Conservation (phyloP, 2,797 vertebrate genomes). For the Argentina silus region DNA sequence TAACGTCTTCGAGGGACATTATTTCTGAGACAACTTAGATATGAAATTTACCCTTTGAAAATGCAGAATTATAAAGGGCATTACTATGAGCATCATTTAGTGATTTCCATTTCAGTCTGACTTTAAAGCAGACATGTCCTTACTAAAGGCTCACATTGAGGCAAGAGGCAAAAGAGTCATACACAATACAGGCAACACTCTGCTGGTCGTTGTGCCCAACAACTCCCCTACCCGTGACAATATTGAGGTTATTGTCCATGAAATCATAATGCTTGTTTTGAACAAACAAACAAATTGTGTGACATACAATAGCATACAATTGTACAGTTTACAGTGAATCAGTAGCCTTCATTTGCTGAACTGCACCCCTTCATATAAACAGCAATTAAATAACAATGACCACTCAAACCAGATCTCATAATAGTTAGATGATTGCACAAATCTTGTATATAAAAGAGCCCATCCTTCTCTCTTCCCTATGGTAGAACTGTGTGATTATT, state of each 20-base stretch:
- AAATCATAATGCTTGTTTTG: no score
- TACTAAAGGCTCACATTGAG: background rate
- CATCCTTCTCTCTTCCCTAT: background rate
- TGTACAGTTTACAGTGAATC: background rate
- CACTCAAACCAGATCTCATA: background rate
- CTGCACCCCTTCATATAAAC: background rate
- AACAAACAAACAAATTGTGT: no score
- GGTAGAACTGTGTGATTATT: background rate
- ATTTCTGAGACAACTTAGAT: no score
- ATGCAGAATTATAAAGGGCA: no score
- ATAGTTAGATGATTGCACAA: background rate
- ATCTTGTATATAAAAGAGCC: background rate
- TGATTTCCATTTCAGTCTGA: no score
- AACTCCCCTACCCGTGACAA: no score
- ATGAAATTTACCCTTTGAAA: no score
- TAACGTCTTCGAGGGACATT: no score
- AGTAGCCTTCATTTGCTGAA: background rate
- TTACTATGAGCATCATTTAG: no score
- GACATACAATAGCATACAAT: background rate
- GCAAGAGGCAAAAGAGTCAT: background rate
- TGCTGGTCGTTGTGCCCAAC: background rate
- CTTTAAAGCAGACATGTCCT: background rate
- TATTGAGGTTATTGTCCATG: no score
- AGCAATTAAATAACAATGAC: background rate
- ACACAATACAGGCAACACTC: background rate